A percentile compares a stretch with the other conserved stretches of the same genome.
phyloP scores from a whole-genome alignment of 64 coral and sea anemone genomes.

The Cladopsammia gracilis region DNA sequence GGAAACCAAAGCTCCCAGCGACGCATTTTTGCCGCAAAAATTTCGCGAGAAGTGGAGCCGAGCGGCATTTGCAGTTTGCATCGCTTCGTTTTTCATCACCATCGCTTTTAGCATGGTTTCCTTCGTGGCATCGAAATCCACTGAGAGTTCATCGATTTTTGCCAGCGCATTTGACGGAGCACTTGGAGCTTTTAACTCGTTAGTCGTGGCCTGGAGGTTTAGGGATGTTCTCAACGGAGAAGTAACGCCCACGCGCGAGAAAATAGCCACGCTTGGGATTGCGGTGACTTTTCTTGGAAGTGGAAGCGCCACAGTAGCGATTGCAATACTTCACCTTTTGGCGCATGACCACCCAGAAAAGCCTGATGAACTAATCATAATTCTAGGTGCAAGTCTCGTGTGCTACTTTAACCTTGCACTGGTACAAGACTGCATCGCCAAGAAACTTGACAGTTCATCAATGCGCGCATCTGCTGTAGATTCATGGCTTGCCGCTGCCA shows the following conservation, averaged over 20 bases:
- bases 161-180: constrained; percentile 88
- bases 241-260: constrained; percentile 49
- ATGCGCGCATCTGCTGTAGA: constrained; percentile 67
- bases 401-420: constrained; percentile 63
- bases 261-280: constrained; percentile 64
- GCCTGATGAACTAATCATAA: constrained; percentile 70
- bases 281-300: constrained; percentile 72
- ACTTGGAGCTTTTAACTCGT: constrained; percentile 75
- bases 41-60: constrained; percentile 73
- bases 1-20: constrained; percentile 16
- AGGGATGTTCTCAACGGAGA: constrained; percentile 79
- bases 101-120: constrained; percentile 66
- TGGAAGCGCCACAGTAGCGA: constrained; percentile 54
- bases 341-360: constrained; percentile 64
- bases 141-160: constrained; percentile 90
- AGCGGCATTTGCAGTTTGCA: constrained; percentile 66
- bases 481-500: constrained; percentile 62
- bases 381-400: constrained; percentile 70
- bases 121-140: constrained; percentile 63
- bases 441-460: constrained; percentile 75
- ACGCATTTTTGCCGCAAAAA: constrained; percentile 49
- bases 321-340: constrained; percentile 60
- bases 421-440: constrained; percentile 65
- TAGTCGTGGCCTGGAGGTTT: constrained; percentile 89
- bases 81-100: constrained; percentile 46